Conservation (phyloP, 1,140 invertebrate genomes). For the Drosophila nigrodunni region DNA sequence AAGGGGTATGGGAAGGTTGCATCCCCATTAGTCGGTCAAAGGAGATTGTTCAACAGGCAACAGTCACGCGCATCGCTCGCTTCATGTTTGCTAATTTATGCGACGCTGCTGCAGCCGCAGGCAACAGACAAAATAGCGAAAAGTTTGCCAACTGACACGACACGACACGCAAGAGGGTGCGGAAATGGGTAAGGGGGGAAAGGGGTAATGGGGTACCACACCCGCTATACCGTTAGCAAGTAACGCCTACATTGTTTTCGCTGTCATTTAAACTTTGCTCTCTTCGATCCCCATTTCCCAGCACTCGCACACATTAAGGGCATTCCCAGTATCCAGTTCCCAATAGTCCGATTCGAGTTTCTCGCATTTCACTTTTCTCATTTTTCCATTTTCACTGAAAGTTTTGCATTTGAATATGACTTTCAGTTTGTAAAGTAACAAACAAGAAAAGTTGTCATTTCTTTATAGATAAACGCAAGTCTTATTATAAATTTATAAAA, state of each 20-base stretch:
- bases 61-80: constrained; percentile 58
- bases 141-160: constrained; percentile 61
- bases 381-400: constrained; percentile 12
- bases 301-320: constrained; percentile 59
- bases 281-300: constrained; percentile 33
- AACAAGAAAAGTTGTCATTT: constrained; percentile 48
- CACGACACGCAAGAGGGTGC: neutral
- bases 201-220: too few species aligned
- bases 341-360: neutral
- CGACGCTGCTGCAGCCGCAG: constrained; percentile 65
- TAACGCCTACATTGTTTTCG: constrained; percentile 56
- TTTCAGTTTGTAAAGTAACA: constrained; percentile 71
- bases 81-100: constrained; percentile 81
- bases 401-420: constrained; percentile 36
- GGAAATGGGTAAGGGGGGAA: too few species aligned
- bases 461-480: neutral
- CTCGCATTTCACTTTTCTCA: neutral
- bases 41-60: constrained; percentile 42
- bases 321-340: constrained; percentile 11
- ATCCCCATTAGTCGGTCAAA: neutral
- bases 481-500: neutral
- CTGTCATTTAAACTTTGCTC: constrained; percentile 65
- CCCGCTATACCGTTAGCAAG: neutral
- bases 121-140: constrained; percentile 47
- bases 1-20: neutral